phyloP scores from a whole-genome alignment of 1,140 invertebrate species.

The Bombus waltoni region DNA sequence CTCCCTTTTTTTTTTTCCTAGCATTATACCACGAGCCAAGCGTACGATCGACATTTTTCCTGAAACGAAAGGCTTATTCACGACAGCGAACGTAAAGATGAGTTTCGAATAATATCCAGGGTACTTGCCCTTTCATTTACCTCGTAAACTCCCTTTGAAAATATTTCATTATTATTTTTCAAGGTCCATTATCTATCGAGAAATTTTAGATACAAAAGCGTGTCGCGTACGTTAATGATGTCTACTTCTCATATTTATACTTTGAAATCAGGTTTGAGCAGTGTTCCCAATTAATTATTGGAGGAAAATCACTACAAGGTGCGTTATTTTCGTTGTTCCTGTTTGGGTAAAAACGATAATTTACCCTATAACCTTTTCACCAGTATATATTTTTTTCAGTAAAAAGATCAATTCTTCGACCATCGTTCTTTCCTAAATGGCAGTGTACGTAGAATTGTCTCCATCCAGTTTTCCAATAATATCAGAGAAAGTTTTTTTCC shows the following conservation, averaged over 20 bases:
- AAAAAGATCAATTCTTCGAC: no score
- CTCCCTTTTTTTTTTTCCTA: not conserved
- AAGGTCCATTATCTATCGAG: no score
- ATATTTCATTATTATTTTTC: not conserved
- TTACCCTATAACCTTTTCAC: no score
- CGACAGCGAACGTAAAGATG: no score
- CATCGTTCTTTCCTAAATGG: no score
- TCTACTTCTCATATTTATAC: not conserved
- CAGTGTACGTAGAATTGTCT: no score
- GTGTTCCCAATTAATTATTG: not conserved
- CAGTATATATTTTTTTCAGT: no score
- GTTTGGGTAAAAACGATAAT: no score
- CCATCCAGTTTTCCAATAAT: no score
- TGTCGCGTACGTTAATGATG: not conserved
- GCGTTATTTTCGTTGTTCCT: no score
- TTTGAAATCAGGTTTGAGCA: not conserved
- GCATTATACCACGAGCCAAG: not conserved
- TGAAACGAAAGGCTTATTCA: not conserved
- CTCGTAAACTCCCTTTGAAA: not conserved
- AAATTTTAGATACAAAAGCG: not conserved
- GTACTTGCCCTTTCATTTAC: slow-evolving; percentile 4
- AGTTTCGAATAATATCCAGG: not conserved
- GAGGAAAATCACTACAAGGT: no score
- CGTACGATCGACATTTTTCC: not conserved
- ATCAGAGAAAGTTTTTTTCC: no score